Conservation (phyloP, 2,113 vertebrate genomes). For the Chionomys nivalis region DNA sequence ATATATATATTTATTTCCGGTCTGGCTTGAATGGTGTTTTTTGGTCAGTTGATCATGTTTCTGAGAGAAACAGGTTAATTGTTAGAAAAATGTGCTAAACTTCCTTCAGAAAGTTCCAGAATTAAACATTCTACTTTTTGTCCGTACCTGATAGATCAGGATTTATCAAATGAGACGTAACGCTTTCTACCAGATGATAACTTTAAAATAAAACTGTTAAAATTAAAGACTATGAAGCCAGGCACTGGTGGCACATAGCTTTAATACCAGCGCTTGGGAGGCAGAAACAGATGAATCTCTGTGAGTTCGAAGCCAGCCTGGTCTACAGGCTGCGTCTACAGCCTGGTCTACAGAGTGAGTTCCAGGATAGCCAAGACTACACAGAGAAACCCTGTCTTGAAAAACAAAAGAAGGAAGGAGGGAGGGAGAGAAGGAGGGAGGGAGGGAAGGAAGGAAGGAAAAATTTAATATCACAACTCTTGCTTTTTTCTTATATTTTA, state of each 20-base stretch:
- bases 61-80: conserved; percentile 19
- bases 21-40: background rate
- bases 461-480: conserved; percentile 1
- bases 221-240: conserved; percentile 1
- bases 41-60: background rate
- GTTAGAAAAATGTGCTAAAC: background rate
- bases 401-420: too few species aligned
- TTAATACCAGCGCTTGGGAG: too few species aligned
- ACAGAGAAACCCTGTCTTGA: too few species aligned
- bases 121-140: conserved; percentile 47
- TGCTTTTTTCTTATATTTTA: background rate
- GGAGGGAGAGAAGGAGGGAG: too few species aligned
- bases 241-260: too few species aligned
- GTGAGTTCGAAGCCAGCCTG: too few species aligned
- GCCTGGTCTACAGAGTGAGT: too few species aligned
- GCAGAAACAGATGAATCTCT: too few species aligned
- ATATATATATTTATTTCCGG: too few species aligned
- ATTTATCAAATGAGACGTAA: conserved; percentile 45
- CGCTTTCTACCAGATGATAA: conserved; percentile 3
- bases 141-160: background rate
- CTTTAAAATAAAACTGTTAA: conserved; percentile 30
- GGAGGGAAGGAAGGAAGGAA: background rate
- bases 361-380: too few species aligned
- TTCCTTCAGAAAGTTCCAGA: conserved; percentile 21
- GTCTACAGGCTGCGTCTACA: too few species aligned